Evolutionary conservation across 2,797 vertebrate genomes (phyloP).

Genomic region (Lagorchestes hirsutus): DNA sequence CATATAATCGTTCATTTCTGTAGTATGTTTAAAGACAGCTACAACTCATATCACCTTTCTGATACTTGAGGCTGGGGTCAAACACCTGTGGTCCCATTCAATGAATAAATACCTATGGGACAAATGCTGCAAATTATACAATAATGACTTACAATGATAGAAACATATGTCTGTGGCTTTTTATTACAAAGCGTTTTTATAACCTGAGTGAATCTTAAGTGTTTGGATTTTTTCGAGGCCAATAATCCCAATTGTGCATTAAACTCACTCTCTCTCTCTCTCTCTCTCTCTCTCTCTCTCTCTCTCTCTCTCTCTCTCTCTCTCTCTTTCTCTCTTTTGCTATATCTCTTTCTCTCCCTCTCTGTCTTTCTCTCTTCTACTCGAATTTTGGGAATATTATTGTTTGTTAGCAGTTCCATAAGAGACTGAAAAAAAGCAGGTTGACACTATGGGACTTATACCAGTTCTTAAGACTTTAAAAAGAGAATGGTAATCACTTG

Average conservation of each 20-base stretch:
- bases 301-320: neutral
- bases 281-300: neutral
- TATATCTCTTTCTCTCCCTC: no score
- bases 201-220: slow-evolving; percentile 11
- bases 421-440: neutral
- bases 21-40: slow-evolving; percentile 54
- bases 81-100: slow-evolving; percentile 49
- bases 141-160: slow-evolving; percentile 31
- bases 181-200: slow-evolving; percentile 18
- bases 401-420: slow-evolving; percentile 14
- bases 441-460: neutral
- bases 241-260: slow-evolving; percentile 8
- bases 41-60: slow-evolving; percentile 49
- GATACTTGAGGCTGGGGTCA: neutral
- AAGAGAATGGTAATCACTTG: neutral
- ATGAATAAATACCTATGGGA: neutral
- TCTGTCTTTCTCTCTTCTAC: no score
- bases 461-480: slow-evolving; percentile 7
- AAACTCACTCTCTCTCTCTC: neutral
- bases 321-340: no score
- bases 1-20: slow-evolving; percentile 41
- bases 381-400: slow-evolving; percentile 6
- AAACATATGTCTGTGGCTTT: slow-evolving; percentile 32
- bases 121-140: slow-evolving; percentile 7
- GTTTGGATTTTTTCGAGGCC: neutral